Percentiles rank a stretch among this genome's conserved stretches.
These are phyloP conservation scores for Tetragonula carbonaria DNA, from an alignment of 2,888 invertebrate genomes.

Conservation along the genomic window DNA sequence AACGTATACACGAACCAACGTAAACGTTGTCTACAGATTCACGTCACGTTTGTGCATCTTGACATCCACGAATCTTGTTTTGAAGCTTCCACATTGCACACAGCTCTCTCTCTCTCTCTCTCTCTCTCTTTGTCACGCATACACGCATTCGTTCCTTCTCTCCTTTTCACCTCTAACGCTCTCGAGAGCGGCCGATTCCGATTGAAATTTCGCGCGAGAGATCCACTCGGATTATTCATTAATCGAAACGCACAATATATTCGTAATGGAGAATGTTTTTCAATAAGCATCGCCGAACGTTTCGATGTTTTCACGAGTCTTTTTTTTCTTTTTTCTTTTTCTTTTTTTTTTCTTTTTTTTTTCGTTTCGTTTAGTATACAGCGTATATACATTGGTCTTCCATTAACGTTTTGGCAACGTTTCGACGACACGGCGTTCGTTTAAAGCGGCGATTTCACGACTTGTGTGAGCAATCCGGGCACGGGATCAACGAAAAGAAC, in stretches of 20 bases:
- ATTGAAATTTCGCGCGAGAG: constrained; percentile 5
- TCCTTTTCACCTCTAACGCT: not conserved
- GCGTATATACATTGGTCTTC: constrained; percentile 77
- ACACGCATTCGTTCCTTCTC: not conserved
- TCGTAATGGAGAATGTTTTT: constrained; percentile 63
- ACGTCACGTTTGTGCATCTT: constrained; percentile 45
- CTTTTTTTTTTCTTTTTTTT: not conserved
- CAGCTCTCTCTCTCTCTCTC: constrained; percentile 11
- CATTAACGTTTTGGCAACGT: constrained; percentile 67
- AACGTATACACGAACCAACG: constrained; percentile 32
- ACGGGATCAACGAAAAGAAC: not conserved
- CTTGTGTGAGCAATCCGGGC: not conserved
- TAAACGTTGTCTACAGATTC: constrained; percentile 47
- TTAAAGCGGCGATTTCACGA: constrained; percentile 43
- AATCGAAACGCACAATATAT: constrained; percentile 51
- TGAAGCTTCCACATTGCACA: constrained; percentile 14
- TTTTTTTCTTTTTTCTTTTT: not conserved
- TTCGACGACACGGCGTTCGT: constrained; percentile 48
- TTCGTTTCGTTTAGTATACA: constrained; percentile 66
- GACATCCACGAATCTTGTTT: constrained; percentile 46
- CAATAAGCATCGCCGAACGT: constrained; percentile 72
- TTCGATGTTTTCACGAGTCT: constrained; percentile 66
- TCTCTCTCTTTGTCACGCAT: not conserved
- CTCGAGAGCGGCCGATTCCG: constrained; percentile 9
- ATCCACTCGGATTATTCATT: constrained; percentile 34